Conservation (phyloP, 2,113 vertebrate species). For the Corythornis cristatus region DNA sequence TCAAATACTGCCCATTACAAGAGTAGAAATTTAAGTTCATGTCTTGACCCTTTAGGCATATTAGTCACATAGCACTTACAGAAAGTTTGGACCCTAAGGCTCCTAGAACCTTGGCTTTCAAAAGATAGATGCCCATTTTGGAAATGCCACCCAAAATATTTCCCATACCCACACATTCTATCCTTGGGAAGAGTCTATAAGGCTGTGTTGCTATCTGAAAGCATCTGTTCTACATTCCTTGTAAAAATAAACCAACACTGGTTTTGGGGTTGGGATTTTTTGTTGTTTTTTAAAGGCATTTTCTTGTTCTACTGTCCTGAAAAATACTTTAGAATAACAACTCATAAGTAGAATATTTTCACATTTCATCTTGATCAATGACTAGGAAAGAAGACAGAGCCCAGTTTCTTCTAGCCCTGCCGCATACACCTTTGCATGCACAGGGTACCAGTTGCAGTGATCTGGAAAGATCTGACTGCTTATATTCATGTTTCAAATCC, state of each 20-base stretch:
- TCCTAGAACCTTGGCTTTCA: not conserved
- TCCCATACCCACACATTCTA: not conserved
- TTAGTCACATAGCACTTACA: not conserved
- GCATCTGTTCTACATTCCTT: not conserved
- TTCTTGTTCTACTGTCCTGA: not conserved
- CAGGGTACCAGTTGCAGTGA: not conserved
- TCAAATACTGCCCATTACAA: not conserved
- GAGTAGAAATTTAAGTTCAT: not conserved
- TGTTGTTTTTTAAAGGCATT: not conserved
- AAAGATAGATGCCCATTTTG: not conserved
- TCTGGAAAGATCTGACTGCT: not conserved
- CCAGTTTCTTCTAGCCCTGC: not conserved
- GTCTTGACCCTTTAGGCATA: not conserved
- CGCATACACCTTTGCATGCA: not conserved
- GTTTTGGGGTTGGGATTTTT: too few relatives aligned
- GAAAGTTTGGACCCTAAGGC: not conserved
- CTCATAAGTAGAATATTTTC: not conserved
- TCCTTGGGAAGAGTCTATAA: not conserved
- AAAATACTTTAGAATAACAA: not conserved
- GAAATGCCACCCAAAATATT: not conserved
- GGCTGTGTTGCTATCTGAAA: not conserved
- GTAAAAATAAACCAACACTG: not conserved
- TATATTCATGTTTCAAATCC: not conserved
- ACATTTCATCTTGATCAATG: not conserved
- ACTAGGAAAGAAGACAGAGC: not conserved